Percentiles rank a stretch among this genome's conserved stretches.
These are phyloP conservation scores for Hydrotaea diabolus DNA, from an alignment of 2,888 invertebrate species.

Conservation along the genomic window DNA sequence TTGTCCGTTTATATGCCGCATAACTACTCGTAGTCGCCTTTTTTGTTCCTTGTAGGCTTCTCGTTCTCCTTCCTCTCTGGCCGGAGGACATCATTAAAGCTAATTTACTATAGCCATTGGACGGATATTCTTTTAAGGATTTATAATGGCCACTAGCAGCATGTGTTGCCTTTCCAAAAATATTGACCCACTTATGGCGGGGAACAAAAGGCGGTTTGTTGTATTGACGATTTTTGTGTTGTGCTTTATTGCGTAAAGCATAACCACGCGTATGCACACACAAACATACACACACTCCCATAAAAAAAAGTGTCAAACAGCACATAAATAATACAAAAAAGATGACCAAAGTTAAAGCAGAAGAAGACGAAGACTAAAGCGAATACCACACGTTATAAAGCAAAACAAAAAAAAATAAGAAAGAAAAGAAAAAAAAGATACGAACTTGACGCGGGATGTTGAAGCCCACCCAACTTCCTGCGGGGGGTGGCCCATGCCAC, in stretches of 20 bases:
- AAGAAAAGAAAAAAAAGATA: neutral
- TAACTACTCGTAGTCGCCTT: conserved; percentile 8
- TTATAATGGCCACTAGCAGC: conserved; percentile 35
- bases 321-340: conserved; percentile 55
- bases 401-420: conserved; percentile 1
- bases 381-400: neutral
- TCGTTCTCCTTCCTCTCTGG: neutral
- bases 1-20: neutral
- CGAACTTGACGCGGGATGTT: neutral
- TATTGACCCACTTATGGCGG: neutral
- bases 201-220: conserved; percentile 26
- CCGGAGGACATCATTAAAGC: conserved; percentile 43
- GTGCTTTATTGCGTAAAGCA: conserved; percentile 48
- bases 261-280: neutral
- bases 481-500: neutral
- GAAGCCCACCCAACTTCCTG: no score
- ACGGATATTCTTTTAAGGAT: conserved; percentile 47
- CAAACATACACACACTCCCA: neutral
- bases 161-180: conserved; percentile 39
- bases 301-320: conserved; percentile 52
- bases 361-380: neutral
- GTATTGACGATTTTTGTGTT: conserved; percentile 33
- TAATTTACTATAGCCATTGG: conserved; percentile 45
- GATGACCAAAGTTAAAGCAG: neutral
- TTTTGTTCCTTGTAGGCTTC: neutral